A percentile compares a stretch with the other conserved stretches of the same genome.
Evolutionary conservation across 2,113 vertebrate genomes (phyloP).

Genomic region (Gnathonemus echidnorhynchus): DNA sequence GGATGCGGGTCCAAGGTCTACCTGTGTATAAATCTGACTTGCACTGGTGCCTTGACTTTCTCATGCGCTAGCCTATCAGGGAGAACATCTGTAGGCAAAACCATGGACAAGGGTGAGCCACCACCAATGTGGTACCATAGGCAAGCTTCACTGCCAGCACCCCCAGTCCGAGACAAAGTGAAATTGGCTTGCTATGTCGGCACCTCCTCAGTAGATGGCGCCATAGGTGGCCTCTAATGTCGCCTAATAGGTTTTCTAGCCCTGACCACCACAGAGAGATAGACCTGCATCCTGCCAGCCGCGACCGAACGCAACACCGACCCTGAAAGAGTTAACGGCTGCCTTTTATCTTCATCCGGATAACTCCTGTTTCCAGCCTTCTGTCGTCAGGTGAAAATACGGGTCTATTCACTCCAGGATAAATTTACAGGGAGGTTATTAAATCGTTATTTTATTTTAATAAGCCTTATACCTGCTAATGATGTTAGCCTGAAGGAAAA

Average conservation of each 20-base stretch:
- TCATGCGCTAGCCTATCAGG: neutral
- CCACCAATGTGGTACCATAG: neutral
- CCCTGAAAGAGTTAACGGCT: neutral
- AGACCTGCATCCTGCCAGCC: neutral
- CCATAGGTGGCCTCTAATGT: neutral
- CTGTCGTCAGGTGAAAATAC: slow-evolving; percentile 32
- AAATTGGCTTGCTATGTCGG: neutral
- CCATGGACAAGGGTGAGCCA: neutral
- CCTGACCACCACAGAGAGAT: neutral
- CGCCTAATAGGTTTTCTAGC: neutral
- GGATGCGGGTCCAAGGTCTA: slow-evolving; percentile 4
- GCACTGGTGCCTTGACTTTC: neutral
- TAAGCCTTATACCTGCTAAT: slow-evolving; percentile 53
- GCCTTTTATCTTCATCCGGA: slow-evolving; percentile 15
- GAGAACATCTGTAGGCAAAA: neutral
- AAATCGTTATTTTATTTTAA: slow-evolving; percentile 60
- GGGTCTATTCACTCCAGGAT: slow-evolving; percentile 36
- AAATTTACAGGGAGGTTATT: slow-evolving; percentile 51
- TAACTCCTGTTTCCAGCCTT: slow-evolving; percentile 30
- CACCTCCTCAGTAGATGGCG: neutral
- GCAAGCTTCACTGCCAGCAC: neutral
- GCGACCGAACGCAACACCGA: neutral
- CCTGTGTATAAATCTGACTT: neutral
- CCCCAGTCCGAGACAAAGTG: neutral
- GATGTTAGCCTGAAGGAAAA: slow-evolving; percentile 52